Conservation (phyloP, 2,113 vertebrate species). For the Ameiurus melas region DNA sequence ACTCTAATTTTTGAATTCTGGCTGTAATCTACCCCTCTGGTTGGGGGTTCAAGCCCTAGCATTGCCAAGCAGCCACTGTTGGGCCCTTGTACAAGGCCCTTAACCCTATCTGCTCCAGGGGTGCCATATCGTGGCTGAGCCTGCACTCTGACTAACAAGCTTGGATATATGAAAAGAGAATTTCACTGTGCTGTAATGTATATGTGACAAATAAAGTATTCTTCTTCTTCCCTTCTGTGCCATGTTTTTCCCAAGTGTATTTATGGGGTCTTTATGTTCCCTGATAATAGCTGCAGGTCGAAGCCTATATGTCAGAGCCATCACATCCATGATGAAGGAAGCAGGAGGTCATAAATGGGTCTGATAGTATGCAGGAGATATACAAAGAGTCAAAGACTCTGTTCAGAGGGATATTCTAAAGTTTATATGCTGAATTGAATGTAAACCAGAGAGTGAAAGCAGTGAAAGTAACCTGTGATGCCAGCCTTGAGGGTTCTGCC, state of each 20-base stretch:
- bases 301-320: background rate
- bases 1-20: too few species aligned
- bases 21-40: too few species aligned
- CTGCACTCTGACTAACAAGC: too few species aligned
- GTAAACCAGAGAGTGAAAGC: constrained; percentile 3
- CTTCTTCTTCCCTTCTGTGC: background rate
- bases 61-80: too few species aligned
- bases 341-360: background rate
- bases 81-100: too few species aligned
- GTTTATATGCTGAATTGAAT: constrained; percentile 7
- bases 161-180: too few species aligned
- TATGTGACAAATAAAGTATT: too few species aligned
- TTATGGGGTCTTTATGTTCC: constrained; percentile 22
- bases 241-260: constrained; percentile 11
- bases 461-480: constrained; percentile 30
- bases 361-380: background rate
- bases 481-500: constrained; percentile 15
- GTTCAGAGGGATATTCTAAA: background rate
- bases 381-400: background rate
- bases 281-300: constrained; percentile 13
- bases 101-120: too few species aligned
- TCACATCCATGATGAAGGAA: background rate
- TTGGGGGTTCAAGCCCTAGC: too few species aligned
- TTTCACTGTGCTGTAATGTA: too few species aligned
- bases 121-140: too few species aligned